Conservation (phyloP, 2,113 vertebrate genomes). For the Copsychus sechellarum region DNA sequence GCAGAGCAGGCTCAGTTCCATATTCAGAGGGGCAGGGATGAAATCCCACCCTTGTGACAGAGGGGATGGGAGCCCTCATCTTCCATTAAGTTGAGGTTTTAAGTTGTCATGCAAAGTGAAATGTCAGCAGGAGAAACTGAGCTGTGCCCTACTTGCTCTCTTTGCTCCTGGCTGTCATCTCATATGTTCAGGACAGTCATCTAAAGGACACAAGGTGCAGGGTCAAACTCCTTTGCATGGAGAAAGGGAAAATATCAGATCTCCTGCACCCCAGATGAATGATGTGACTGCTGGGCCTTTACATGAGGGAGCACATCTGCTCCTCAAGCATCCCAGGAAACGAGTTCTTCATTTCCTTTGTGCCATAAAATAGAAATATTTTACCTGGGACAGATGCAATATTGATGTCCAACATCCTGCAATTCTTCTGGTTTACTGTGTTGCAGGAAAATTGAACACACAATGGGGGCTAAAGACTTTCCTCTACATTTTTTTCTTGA, state of each 20-base stretch:
- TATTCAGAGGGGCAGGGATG: neutral
- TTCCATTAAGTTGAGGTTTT: neutral
- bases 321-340: neutral
- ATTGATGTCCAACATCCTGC: neutral
- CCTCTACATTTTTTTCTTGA: neutral
- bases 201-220: constrained; percentile 11
- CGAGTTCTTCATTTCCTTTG: neutral
- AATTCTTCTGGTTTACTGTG: neutral
- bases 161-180: neutral
- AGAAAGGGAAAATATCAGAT: neutral
- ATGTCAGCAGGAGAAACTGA: constrained; percentile 42
- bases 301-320: neutral
- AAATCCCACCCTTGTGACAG: neutral
- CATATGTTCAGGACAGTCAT: neutral
- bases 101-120: constrained; percentile 25
- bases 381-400: neutral
- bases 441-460: neutral
- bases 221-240: constrained; percentile 38
- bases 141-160: neutral
- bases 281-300: neutral
- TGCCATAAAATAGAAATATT: neutral
- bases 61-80: neutral
- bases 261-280: neutral
- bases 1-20: neutral
- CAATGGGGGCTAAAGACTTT: neutral